Evolutionary conservation across 2,113 vertebrate genomes (phyloP).

Genomic region (Mobula birostris): DNA sequence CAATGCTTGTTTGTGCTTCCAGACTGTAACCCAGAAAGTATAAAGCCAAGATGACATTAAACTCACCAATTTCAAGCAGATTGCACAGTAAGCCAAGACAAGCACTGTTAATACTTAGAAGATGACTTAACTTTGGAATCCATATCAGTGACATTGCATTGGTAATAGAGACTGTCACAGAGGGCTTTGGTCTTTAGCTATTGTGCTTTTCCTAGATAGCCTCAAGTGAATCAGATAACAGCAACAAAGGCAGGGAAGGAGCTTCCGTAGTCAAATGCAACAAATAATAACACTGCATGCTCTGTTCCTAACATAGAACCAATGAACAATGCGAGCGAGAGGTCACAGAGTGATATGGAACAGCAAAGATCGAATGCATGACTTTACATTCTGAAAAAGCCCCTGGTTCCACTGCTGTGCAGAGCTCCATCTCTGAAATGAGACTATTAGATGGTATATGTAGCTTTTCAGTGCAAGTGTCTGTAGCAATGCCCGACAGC

Average conservation of each 20-base stretch:
- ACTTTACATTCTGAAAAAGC: too few species aligned
- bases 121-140: neutral
- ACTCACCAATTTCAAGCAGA: neutral
- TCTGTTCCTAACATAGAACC: too few species aligned
- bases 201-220: neutral
- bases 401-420: too few species aligned
- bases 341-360: too few species aligned
- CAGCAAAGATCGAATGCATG: too few species aligned
- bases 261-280: too few species aligned
- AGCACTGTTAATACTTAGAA: neutral
- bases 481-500: too few species aligned
- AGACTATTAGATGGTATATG: too few species aligned
- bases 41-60: conserved; percentile 10
- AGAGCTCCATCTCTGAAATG: too few species aligned
- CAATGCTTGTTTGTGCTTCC: conserved; percentile 16
- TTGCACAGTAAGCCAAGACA: neutral
- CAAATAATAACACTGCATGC: too few species aligned
- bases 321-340: too few species aligned
- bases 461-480: too few species aligned
- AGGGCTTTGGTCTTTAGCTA: neutral
- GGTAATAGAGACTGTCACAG: neutral
- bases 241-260: neutral
- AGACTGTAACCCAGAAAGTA: neutral
- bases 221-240: neutral
- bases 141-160: neutral